phyloP scores from a whole-genome alignment of 2,113 vertebrate genomes.

The Dasyornis broadbenti region DNA sequence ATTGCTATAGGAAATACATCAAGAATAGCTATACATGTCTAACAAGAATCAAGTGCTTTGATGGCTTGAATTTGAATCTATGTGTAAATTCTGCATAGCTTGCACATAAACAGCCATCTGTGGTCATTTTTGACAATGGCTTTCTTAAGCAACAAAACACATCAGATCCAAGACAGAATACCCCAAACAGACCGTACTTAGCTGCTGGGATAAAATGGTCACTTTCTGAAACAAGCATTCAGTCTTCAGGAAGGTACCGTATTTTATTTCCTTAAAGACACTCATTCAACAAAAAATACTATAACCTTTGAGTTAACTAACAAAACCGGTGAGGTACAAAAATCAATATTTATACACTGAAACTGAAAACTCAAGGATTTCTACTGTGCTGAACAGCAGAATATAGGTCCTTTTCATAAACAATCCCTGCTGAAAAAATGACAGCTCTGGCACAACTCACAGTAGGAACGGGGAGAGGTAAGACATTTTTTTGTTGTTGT shows the following conservation, averaged over 20 bases:
- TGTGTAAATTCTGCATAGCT: neutral
- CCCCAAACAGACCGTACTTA: neutral
- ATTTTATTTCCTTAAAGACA: conserved; percentile 12
- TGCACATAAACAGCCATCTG: neutral
- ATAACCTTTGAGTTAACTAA: neutral
- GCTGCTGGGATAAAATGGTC: neutral
- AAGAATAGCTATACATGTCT: neutral
- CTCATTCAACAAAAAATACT: neutral
- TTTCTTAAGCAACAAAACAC: neutral
- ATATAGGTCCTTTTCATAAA: conserved; percentile 7
- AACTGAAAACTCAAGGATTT: conserved; percentile 2
- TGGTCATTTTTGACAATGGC: neutral
- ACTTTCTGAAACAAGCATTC: neutral
- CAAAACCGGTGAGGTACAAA: neutral
- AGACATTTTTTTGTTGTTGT: neutral
- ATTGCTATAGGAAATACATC: neutral
- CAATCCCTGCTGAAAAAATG: neutral
- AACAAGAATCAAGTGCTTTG: neutral
- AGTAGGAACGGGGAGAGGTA: conserved; percentile 3
- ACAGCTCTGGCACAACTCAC: conserved; percentile 8
- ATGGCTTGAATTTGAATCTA: neutral
- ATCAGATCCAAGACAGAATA: neutral
- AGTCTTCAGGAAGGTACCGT: neutral
- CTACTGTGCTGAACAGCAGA: neutral
- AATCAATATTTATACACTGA: conserved; percentile 33